Evolutionary conservation across 2,797 vertebrate genomes (phyloP).

Genomic region (Acanthurus leucopareius): DNA sequence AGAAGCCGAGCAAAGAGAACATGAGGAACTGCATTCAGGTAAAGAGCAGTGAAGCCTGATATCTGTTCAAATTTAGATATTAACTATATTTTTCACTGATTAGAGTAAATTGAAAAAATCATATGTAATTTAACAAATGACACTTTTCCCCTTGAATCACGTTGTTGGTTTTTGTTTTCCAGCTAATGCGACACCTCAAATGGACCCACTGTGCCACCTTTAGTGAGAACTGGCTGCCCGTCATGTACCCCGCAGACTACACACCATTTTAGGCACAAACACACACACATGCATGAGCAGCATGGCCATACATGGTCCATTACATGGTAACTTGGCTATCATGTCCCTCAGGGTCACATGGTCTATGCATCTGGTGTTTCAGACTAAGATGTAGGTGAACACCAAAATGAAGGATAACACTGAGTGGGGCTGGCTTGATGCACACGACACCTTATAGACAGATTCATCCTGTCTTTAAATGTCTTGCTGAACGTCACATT

Average conservation of each 20-base stretch:
- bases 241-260: constrained; percentile 96
- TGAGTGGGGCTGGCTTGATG: constrained; percentile 2
- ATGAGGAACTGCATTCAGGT: constrained; percentile 98
- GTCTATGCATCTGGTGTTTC: constrained; percentile 62
- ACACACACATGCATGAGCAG: constrained; percentile 47
- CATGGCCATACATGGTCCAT: constrained; percentile 44
- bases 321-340: constrained; percentile 38
- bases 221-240: constrained; percentile 96
- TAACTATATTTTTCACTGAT: background rate
- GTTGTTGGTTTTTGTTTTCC: constrained; percentile 24
- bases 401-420: constrained; percentile 42
- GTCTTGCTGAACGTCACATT: background rate
- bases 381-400: constrained; percentile 23
- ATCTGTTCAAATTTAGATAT: background rate
- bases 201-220: constrained; percentile 95
- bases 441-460: background rate
- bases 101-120: too few relatives aligned
- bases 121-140: too few relatives aligned
- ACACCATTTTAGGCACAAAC: constrained; percentile 90
- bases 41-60: background rate
- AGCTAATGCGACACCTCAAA: constrained; percentile 96
- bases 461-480: constrained; percentile 19
- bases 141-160: background rate
- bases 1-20: constrained; percentile 98
- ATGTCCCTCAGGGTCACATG: constrained; percentile 72